Percentiles rank a stretch among this genome's conserved stretches.
Evolutionary conservation across 2,888 invertebrate genomes (phyloP).

Genomic region (Volucella zonaria): DNA sequence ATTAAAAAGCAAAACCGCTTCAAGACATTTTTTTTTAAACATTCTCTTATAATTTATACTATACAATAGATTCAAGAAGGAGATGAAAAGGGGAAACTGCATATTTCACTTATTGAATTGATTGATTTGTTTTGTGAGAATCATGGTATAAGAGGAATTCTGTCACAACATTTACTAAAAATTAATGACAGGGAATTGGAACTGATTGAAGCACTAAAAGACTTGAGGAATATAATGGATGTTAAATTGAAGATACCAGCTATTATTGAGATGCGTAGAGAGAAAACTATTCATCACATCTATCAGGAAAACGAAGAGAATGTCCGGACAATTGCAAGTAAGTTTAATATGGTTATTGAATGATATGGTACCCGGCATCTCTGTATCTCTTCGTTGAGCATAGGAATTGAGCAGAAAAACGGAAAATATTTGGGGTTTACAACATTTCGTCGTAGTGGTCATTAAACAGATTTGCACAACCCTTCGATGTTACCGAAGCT

Average conservation of each 20-base stretch:
- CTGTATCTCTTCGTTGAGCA: too few relatives aligned
- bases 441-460: too few relatives aligned
- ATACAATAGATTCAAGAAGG: constrained; percentile 29
- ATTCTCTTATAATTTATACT: background rate
- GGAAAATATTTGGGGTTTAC: too few relatives aligned
- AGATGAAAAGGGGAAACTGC: constrained; percentile 1
- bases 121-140: constrained; percentile 68
- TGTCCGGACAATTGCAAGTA: constrained; percentile 36
- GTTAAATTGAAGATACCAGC: constrained; percentile 51
- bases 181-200: constrained; percentile 21
- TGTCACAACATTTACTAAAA: constrained; percentile 14
- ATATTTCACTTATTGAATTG: constrained; percentile 53
- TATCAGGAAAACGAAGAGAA: constrained; percentile 55
- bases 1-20: background rate
- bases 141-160: constrained; percentile 24
- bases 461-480: too few relatives aligned
- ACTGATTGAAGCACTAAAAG: constrained; percentile 32
- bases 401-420: too few relatives aligned
- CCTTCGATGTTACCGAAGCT: too few relatives aligned
- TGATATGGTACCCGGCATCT: too few relatives aligned
- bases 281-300: constrained; percentile 59
- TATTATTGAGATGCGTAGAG: constrained; percentile 46
- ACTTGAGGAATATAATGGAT: constrained; percentile 37
- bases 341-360: background rate
- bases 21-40: too few relatives aligned